Evolutionary conservation across 2,797 vertebrate species (phyloP).

Genomic region (Lophius americanus): DNA sequence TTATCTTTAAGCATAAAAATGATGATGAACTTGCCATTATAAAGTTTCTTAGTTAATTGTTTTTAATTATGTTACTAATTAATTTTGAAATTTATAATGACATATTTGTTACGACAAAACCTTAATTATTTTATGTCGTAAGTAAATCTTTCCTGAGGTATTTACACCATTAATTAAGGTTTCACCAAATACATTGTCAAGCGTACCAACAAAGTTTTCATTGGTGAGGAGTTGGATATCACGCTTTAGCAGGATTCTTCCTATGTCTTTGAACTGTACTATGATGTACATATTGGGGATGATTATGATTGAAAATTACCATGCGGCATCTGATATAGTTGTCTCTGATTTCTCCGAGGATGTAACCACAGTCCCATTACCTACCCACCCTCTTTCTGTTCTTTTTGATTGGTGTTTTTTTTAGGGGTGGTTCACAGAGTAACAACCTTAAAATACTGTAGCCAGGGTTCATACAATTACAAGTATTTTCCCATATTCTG

Average conservation of each 20-base stretch:
- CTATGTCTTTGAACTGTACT: slow-evolving; percentile 40
- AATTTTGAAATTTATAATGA: slow-evolving; percentile 67
- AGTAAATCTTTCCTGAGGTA: slow-evolving; percentile 51
- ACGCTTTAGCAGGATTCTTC: slow-evolving; percentile 26
- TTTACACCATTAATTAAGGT: slow-evolving; percentile 52
- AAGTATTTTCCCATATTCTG: not conserved
- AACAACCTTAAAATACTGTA: slow-evolving; percentile 28
- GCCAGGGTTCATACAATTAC: slow-evolving; percentile 14
- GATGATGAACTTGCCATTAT: slow-evolving; percentile 47
- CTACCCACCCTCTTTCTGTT: slow-evolving; percentile 20
- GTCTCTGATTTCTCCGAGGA: slow-evolving; percentile 32
- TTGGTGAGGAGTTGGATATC: slow-evolving; percentile 45
- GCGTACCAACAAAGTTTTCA: slow-evolving; percentile 43
- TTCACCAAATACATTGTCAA: slow-evolving; percentile 61
- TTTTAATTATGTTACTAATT: slow-evolving; percentile 71
- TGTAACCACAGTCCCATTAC: slow-evolving; percentile 27
- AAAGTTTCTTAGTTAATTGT: slow-evolving; percentile 49
- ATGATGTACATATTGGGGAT: slow-evolving; percentile 38
- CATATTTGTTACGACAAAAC: slow-evolving; percentile 65
- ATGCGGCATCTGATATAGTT: slow-evolving; percentile 21
- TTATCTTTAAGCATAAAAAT: slow-evolving; percentile 39
- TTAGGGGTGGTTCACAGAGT: slow-evolving; percentile 32
- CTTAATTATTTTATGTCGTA: slow-evolving; percentile 64
- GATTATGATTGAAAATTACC: slow-evolving; percentile 28
- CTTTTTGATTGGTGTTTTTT: slow-evolving; percentile 29